Percentiles rank a stretch among this genome's conserved stretches.
These are phyloP conservation scores for Drosophila maculinotata DNA, from an alignment of 2,888 invertebrate species.

Conservation along the genomic window DNA sequence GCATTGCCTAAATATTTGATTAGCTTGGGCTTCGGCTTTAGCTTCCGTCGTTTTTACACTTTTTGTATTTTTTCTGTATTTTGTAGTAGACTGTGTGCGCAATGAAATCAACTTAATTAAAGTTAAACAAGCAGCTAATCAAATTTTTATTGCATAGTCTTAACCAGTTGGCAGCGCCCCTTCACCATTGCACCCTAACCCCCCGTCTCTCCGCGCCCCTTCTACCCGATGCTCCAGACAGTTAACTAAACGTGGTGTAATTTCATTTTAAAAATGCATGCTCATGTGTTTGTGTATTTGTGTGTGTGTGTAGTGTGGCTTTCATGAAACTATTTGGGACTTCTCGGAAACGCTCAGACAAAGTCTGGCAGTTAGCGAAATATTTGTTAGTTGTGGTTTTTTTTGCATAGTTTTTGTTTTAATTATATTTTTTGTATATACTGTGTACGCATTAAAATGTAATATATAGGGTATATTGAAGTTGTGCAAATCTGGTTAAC, in stretches of 20 bases:
- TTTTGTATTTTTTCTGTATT: neutral
- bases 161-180: constrained; percentile 28
- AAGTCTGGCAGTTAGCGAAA: constrained; percentile 18
- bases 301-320: constrained; percentile 6
- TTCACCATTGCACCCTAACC: constrained; percentile 13
- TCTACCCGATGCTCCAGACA: constrained; percentile 24
- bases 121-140: constrained; percentile 80
- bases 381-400: constrained; percentile 22
- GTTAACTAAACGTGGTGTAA: constrained; percentile 72
- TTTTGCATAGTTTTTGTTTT: neutral
- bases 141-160: constrained; percentile 71
- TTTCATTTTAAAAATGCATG: constrained; percentile 77
- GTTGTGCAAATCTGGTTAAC: too few species aligned
- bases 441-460: neutral
- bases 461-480: neutral
- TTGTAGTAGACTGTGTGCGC: constrained; percentile 33
- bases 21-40: constrained; percentile 32
- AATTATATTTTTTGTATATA: neutral
- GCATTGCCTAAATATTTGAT: constrained; percentile 67
- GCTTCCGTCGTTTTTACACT: neutral
- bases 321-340: constrained; percentile 22
- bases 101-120: constrained; percentile 76
- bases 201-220: neutral
- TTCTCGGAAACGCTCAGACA: constrained; percentile 24
- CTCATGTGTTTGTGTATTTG: constrained; percentile 10